These are phyloP conservation scores for Percopsis omiscomaycus DNA, from an alignment of 2,797 vertebrate genomes.

Conservation along the genomic window DNA sequence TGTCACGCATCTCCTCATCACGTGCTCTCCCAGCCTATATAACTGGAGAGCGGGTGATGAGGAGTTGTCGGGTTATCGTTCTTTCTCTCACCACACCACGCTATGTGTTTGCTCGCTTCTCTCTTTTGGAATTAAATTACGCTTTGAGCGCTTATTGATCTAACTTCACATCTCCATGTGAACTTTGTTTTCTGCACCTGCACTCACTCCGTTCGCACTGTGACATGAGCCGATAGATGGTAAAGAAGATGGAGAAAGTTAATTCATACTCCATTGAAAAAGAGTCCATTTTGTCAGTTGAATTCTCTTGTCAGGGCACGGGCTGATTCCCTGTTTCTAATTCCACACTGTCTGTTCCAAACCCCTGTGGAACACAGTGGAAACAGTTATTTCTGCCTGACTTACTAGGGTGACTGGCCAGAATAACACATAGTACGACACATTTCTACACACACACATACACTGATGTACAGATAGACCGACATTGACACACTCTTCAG, in stretches of 20 bases:
- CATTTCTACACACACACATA: neutral
- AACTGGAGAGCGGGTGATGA: too few species aligned
- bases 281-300: neutral
- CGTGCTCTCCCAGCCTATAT: too few species aligned
- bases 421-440: slow-evolving; percentile 6
- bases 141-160: too few species aligned
- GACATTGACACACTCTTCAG: neutral
- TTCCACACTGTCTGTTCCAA: neutral
- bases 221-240: neutral
- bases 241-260: neutral
- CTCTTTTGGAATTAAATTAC: too few species aligned
- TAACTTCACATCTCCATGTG: too few species aligned
- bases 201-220: too few species aligned
- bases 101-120: neutral
- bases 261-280: neutral
- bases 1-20: too few species aligned
- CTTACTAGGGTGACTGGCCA: slow-evolving; percentile 15
- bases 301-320: slow-evolving; percentile 1
- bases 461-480: neutral
- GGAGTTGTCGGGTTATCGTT: too few species aligned
- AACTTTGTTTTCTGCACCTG: too few species aligned
- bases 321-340: neutral
- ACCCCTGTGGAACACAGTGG: neutral
- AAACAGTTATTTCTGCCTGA: slow-evolving; percentile 20
- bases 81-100: too few species aligned